phyloP scores from a whole-genome alignment of 2,797 vertebrate species.

The Fratercula arctica region DNA sequence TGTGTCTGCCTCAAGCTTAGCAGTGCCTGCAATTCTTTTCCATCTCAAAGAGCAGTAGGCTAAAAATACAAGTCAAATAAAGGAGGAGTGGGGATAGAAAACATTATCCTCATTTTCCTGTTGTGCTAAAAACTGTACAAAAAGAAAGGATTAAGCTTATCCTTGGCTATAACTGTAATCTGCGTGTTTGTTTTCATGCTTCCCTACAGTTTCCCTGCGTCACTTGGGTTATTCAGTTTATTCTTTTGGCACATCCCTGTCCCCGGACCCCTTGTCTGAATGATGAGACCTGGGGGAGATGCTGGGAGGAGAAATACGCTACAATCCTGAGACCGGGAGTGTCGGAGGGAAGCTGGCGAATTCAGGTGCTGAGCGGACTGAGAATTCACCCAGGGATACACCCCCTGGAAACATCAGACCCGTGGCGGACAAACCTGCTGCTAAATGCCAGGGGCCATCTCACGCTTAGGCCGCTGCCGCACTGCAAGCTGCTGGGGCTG shows the following conservation, averaged over 20 bases:
- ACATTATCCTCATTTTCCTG: not conserved
- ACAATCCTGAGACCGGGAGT: not conserved
- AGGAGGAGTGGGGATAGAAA: not conserved
- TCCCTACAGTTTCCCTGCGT: not conserved
- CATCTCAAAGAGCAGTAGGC: not conserved
- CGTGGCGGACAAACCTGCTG: not conserved
- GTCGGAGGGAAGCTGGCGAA: not conserved
- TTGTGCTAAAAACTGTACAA: not conserved
- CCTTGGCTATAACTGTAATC: constrained; percentile 7
- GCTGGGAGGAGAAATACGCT: not conserved
- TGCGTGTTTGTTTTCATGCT: not conserved
- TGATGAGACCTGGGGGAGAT: not conserved
- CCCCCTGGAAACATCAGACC: not conserved
- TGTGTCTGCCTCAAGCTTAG: constrained; percentile 9
- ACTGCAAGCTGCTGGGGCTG: not conserved
- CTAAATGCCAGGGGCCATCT: not conserved
- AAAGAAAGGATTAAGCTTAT: constrained; percentile 32
- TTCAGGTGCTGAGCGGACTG: not conserved
- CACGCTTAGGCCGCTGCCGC: accelerated
- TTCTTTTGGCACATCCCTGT: not conserved
- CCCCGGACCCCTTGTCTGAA: not conserved
- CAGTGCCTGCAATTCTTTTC: not conserved
- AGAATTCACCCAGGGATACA: not conserved
- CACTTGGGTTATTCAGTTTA: not conserved
- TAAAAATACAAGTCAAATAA: not conserved